Conservation (phyloP, 2,797 vertebrate species). For the Phalloptychus januarius region DNA sequence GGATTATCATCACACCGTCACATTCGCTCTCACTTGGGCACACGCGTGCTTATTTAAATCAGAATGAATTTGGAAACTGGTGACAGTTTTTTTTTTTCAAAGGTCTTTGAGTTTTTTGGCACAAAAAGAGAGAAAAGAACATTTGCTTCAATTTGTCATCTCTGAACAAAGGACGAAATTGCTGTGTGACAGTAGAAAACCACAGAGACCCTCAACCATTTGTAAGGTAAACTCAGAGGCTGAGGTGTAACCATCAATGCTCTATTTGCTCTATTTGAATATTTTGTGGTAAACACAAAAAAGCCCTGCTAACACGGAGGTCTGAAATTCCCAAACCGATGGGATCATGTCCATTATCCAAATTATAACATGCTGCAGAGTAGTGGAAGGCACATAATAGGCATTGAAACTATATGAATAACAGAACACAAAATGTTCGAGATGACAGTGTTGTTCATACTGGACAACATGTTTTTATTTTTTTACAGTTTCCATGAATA, state of each 20-base stretch:
- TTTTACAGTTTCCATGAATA: not conserved
- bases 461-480: not conserved
- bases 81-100: conserved; percentile 67
- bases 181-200: conserved; percentile 50
- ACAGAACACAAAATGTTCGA: not conserved
- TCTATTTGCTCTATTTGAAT: conserved; percentile 51
- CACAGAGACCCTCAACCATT: conserved; percentile 50
- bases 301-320: conserved; percentile 35
- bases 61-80: conserved; percentile 53
- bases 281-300: conserved; percentile 39
- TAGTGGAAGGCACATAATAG: not conserved
- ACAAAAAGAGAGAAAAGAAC: conserved; percentile 27
- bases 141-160: conserved; percentile 70
- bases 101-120: conserved; percentile 23
- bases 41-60: conserved; percentile 71
- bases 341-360: not conserved
- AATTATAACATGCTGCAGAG: not conserved
- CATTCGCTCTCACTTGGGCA: conserved; percentile 44
- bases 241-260: conserved; percentile 58
- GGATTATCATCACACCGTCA: conserved; percentile 73
- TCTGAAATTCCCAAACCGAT: not conserved
- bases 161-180: conserved; percentile 53
- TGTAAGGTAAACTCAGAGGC: conserved; percentile 58
- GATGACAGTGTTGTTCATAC: not conserved
- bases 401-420: not conserved